Base-by-base conservation (phyloP, 2,888 invertebrate species). In the Lasioglossum vierecki region DNA sequence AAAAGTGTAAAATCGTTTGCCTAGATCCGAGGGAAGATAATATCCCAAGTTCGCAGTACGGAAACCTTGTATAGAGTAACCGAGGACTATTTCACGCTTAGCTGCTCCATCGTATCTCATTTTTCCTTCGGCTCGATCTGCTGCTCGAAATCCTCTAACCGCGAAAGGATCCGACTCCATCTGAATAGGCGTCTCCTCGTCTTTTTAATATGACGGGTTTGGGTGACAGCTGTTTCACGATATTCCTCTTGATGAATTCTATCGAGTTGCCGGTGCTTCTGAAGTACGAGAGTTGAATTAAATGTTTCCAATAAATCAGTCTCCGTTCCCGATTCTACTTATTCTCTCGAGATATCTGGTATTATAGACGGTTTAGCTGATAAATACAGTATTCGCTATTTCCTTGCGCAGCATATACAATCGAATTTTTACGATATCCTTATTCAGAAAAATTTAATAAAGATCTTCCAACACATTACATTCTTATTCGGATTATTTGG, bases 1-100 rank as follows among this genome's bases (percentile, higher is more conserved):
- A 85, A 77, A 80, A 81, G 75, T 60, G 82, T 49, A 72, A 76
- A 82, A 74, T 39, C 80, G 80, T 77, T 82, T 77, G 68, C 70
- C 68, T 84, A 71, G 79, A 82, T 74, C 57, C 57, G 73, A 84
- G 82, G 76, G 76, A 74, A 83, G 74, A 74, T 87, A 85, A 87
- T 87, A 87, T 68, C 18, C 76, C 79, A 73, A 74, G 78, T 73
- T 74, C 76, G 76, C 74, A 84, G 35, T 44, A 22, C 60, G 39
- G n/a, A 71, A 82, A 82, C 83, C 39, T 49, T 76, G 74, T 81
- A 82, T 76, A 68, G 57, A 83, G 81, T 89, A 86, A 84, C 81
- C 83, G 85, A 89, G 92, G 91, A 93, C 93, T 94, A 94, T 94
- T 94, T 94, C 93, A 93, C 93, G 93, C 94, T 94, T 92, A 93